These are phyloP conservation scores for Engraulis encrasicolus DNA, from an alignment of 2,113 vertebrate genomes.

Conservation along the genomic window DNA sequence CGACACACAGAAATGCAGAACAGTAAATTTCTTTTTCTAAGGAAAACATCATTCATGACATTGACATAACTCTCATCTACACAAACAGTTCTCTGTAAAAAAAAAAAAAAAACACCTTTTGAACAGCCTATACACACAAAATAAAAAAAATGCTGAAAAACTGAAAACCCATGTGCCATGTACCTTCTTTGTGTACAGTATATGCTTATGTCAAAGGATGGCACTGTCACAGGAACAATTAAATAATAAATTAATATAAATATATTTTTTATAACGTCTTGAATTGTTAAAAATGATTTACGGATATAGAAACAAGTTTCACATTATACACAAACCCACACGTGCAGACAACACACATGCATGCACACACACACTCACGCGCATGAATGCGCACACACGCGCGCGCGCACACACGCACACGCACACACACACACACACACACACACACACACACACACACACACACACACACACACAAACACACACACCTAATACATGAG, in stretches of 20 bases:
- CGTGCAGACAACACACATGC: neutral
- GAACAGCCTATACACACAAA: conserved; percentile 47
- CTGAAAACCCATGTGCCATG: neutral
- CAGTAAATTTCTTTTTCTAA: conserved; percentile 29
- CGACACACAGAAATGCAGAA: conserved; percentile 60
- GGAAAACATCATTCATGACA: conserved; percentile 44
- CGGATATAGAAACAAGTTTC: neutral
- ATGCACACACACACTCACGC: conserved; percentile 6
- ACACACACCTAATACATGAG: conserved; percentile 2
- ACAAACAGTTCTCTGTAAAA: conserved; percentile 53
- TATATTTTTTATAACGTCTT: conserved; percentile 41
- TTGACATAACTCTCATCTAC: conserved; percentile 62
- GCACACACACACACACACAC: neutral
- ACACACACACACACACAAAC: conserved; percentile 7
- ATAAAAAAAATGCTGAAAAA: neutral
- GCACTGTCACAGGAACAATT: conserved; percentile 62
- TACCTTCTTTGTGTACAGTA: conserved; percentile 30
- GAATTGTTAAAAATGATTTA: neutral
- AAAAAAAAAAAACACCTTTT: conserved; percentile 73
- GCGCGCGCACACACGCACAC: neutral
- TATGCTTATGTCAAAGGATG: conserved; percentile 66
- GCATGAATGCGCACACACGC: neutral
- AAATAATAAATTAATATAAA: conserved; percentile 51
- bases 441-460: conserved; percentile 15
- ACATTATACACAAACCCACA: neutral